These are phyloP conservation scores for Scaptomyza caliginosa DNA, from an alignment of 2,888 invertebrate genomes.

Conservation along the genomic window DNA sequence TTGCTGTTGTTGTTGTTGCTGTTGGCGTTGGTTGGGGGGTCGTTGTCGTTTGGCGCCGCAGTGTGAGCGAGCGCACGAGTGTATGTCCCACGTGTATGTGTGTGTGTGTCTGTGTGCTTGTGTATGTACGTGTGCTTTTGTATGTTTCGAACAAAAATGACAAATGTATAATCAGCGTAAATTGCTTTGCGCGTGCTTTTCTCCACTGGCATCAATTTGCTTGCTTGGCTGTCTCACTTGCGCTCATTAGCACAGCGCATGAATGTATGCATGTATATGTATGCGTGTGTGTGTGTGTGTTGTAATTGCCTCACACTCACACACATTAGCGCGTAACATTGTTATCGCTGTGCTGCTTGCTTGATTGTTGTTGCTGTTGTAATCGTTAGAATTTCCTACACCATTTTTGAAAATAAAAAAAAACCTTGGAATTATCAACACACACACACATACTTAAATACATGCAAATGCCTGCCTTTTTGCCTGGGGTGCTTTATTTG, in stretches of 20 bases:
- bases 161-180: conserved; percentile 73
- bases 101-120: conserved; percentile 15
- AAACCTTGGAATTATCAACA: conserved; percentile 51
- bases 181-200: conserved; percentile 73
- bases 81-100: conserved; percentile 31
- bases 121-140: conserved; percentile 26
- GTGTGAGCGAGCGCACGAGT: conserved; percentile 61
- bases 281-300: not conserved
- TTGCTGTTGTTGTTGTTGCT: conserved; percentile 24
- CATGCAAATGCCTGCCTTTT: conserved; percentile 17
- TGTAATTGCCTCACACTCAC: conserved; percentile 46
- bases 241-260: conserved; percentile 30
- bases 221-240: conserved; percentile 36
- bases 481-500: conserved; percentile 34
- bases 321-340: conserved; percentile 29
- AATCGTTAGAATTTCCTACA: conserved; percentile 63
- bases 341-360: conserved; percentile 40
- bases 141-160: conserved; percentile 69
- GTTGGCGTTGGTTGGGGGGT: conserved; percentile 36
- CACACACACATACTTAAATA: conserved; percentile 29
- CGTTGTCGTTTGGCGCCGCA: conserved; percentile 42
- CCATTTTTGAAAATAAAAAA: conserved; percentile 64
- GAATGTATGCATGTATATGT: not conserved
- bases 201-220: conserved; percentile 46
- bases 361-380: conserved; percentile 41